Evolutionary conservation across 2,797 vertebrate species (phyloP).

Genomic region (Pangasius macronema): DNA sequence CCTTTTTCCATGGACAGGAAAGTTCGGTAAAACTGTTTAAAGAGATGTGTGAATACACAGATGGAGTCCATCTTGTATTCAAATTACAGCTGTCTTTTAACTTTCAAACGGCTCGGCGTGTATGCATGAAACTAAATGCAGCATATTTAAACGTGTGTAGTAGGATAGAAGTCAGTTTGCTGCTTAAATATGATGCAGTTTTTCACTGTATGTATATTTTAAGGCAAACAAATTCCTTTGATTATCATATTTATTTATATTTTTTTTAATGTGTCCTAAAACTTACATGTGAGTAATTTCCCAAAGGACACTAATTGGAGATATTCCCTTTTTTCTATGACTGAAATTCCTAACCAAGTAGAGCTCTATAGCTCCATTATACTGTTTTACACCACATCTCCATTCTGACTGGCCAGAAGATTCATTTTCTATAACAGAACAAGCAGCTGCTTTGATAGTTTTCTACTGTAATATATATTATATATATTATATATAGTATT

Average conservation of each 20-base stretch:
- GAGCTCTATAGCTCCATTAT: not conserved
- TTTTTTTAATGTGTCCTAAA: not conserved
- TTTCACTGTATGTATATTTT: not conserved
- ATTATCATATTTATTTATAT: not conserved
- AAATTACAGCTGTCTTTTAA: not conserved
- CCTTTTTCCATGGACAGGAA: constrained; percentile 11
- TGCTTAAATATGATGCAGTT: not conserved
- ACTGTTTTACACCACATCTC: not conserved
- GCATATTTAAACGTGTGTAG: not conserved
- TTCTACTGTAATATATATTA: not conserved
- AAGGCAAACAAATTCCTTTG: not conserved
- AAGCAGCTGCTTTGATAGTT: not conserved
- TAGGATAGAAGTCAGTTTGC: not conserved
- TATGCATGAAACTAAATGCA: not conserved
- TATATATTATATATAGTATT: too few species aligned
- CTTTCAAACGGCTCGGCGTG: not conserved
- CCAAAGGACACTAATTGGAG: not conserved
- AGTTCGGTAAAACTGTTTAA: constrained; percentile 3
- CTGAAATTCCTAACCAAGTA: not conserved
- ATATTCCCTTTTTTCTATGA: not conserved
- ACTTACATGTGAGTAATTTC: not conserved
- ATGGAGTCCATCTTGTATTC: not conserved
- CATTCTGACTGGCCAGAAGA: not conserved
- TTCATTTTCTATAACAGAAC: not conserved
- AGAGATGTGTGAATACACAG: not conserved